These are phyloP conservation scores for Operophtera brumata DNA, from an alignment of 2,888 invertebrate genomes.

Conservation along the genomic window DNA sequence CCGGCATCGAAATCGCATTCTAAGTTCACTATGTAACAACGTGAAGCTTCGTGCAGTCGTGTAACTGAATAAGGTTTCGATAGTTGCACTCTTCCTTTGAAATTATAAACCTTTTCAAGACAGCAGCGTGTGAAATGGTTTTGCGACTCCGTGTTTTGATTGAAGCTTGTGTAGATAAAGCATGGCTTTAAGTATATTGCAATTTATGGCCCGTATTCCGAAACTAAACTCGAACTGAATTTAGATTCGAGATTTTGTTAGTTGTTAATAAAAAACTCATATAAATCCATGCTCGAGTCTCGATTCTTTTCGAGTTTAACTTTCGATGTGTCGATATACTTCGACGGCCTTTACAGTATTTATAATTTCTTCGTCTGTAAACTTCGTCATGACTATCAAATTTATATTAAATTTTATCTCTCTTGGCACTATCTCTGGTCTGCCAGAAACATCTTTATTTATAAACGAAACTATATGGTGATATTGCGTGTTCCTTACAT, in stretches of 20 bases:
- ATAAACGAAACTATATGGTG: conserved; percentile 1
- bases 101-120: conserved; percentile 20
- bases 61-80: conserved; percentile 18
- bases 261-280: too few relatives aligned
- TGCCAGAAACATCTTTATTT: conserved; percentile 2
- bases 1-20: conserved; percentile 18
- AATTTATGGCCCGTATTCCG: background rate
- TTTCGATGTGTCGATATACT: too few relatives aligned
- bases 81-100: conserved; percentile 21
- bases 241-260: too few relatives aligned
- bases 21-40: background rate
- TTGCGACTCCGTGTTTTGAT: conserved; percentile 15
- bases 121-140: conserved; percentile 5
- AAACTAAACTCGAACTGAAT: too few relatives aligned
- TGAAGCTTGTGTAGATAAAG: conserved; percentile 23
- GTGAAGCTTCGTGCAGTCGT: background rate
- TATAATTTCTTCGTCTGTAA: background rate
- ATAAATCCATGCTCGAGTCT: too few relatives aligned
- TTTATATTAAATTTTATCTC: background rate
- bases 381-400: background rate
- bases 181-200: conserved; percentile 30
- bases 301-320: too few relatives aligned
- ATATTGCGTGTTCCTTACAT: conserved; percentile 3
- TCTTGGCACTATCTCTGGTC: conserved; percentile 1
- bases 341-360: background rate